A percentile compares a stretch with the other conserved stretches of the same genome.
phyloP scores from a whole-genome alignment of 2,888 invertebrate species.

The Leptogaster cylindrica region DNA sequence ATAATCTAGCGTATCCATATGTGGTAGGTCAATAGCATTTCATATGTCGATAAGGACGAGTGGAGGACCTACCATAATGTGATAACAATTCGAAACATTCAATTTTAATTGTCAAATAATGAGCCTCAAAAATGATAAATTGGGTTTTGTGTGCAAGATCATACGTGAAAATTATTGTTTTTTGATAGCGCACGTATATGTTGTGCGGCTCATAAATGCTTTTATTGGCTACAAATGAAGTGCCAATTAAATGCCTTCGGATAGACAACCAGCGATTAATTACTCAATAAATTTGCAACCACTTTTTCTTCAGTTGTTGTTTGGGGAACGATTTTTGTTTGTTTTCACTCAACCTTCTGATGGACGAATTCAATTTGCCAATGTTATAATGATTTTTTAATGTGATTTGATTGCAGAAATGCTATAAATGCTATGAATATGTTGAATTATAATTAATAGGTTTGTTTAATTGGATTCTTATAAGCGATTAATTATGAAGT shows the following conservation, averaged over 20 bases:
- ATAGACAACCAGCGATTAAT: not conserved
- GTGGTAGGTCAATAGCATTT: conserved; percentile 28
- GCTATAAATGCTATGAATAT: too few relatives aligned
- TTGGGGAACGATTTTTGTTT: not conserved
- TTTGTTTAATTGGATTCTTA: too few relatives aligned
- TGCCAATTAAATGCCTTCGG: conserved; percentile 31
- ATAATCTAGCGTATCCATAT: conserved; percentile 30
- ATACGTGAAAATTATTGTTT: conserved; percentile 43
- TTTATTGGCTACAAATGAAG: conserved; percentile 45
- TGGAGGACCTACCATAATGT: conserved; percentile 15
- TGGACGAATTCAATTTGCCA: too few relatives aligned
- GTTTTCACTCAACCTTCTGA: not conserved
- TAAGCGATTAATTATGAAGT: too few relatives aligned
- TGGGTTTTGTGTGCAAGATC: conserved; percentile 8
- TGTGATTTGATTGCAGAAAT: too few relatives aligned
- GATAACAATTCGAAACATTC: conserved; percentile 39
- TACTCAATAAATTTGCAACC: too few relatives aligned
- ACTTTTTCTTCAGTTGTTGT: not conserved
- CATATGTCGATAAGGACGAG: conserved; percentile 23
- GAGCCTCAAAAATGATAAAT: conserved; percentile 35
- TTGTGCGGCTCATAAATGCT: conserved; percentile 39
- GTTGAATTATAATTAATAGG: too few relatives aligned
- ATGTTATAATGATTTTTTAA: too few relatives aligned
- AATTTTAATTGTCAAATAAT: conserved; percentile 42
- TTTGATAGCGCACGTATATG: conserved; percentile 40